Base-by-base conservation (phyloP, 2,113 vertebrate genomes). In the Mixornis gularis region DNA sequence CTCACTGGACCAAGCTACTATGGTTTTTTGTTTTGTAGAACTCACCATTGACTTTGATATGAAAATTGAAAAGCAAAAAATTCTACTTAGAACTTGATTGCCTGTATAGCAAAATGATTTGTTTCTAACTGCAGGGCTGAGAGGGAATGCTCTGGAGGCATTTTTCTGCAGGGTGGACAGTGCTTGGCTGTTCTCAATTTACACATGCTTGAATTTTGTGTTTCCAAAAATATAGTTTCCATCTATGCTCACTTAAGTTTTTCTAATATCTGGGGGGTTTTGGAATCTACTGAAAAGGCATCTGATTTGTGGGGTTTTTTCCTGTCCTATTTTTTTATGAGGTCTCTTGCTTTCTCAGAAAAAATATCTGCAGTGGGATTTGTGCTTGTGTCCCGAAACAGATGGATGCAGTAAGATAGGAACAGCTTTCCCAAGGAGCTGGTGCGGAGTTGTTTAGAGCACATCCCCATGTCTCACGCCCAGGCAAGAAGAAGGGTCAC, bases 171-270 rank as follows among this genome's bases (percentile, higher is more conserved):
- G 69, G 41, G 53, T 81, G 62, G 80, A 56, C 70, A 53, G 58
- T 81, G 56, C 65, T 95, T 90, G 69, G 25, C 79, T 95, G 80
- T 64, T 95, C 62, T 76, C 70, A 93, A 36, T 87, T 93, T 89
- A 84, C 72, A 84, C 53, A 12, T 83, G 53, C 49, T 88, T 79
- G 65, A 92, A 74, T 95, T 95, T 69, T 81, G 24, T 81, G 69
- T 94, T 96, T 86, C 85, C 74, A 65, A 90, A 95, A 95, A 87
- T 87, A 87, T 3, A 59, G 40, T 90, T 91, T 87, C 79, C 74
- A 79, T 87, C 55, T 90, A 83, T 43, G 48, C 46, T 69, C 20
- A 38, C 74, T 77, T 0, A 91, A 87, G 17, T 91, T 91, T 92
- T 79, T 73, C 40, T 95, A 69, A 30, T 94, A 91, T 82, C 73